These are phyloP conservation scores for Acanthopagrus latus DNA, from an alignment of 2,797 vertebrate genomes.

Conservation along the genomic window DNA sequence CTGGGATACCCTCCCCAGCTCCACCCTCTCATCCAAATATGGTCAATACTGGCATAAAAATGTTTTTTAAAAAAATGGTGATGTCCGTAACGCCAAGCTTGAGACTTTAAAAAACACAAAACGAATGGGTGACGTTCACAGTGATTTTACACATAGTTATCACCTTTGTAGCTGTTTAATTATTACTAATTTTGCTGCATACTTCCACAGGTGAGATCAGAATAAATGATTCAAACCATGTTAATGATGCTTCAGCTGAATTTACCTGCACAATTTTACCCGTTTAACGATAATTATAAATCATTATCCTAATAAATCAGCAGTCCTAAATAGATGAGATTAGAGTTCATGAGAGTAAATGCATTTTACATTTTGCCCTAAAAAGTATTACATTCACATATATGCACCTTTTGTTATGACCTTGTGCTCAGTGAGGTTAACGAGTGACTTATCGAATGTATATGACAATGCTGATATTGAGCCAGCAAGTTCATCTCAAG, in stretches of 20 bases:
- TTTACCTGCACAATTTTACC: background rate
- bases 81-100: no score
- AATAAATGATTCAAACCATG: background rate
- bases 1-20: no score
- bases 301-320: background rate
- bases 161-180: no score
- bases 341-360: background rate
- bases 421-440: background rate
- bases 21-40: no score
- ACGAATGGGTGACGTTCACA: no score
- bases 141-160: no score
- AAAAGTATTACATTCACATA: background rate
- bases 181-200: background rate
- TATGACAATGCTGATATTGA: constrained; percentile 6
- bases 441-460: background rate
- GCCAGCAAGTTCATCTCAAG: background rate
- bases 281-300: no score
- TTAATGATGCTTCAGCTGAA: background rate
- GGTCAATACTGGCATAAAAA: no score
- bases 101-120: no score
- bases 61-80: no score
- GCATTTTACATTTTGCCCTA: background rate
- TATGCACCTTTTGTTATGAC: no score
- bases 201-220: background rate
- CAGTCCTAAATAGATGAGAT: background rate